phyloP scores from a whole-genome alignment of 2,797 vertebrate species.

The Typhlichthys subterraneus region DNA sequence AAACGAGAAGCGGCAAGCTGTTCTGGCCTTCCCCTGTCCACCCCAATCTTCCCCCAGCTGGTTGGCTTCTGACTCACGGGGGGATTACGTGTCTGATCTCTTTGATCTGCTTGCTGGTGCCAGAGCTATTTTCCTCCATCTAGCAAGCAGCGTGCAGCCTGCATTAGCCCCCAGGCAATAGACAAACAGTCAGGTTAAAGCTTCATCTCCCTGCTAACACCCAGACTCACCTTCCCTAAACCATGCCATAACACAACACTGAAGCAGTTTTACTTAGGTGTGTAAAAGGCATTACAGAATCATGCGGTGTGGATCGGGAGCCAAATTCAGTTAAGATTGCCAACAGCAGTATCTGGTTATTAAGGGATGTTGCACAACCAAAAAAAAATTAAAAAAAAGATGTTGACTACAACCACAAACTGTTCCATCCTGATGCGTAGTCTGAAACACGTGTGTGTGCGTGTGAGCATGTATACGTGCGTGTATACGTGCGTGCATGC shows the following conservation, averaged over 20 bases:
- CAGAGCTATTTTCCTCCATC: constrained; percentile 69
- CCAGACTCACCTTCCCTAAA: constrained; percentile 41
- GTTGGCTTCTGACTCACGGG: constrained; percentile 72
- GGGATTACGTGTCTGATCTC: constrained; percentile 77
- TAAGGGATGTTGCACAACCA: constrained; percentile 75
- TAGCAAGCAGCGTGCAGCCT: constrained; percentile 36
- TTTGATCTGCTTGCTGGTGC: constrained; percentile 70
- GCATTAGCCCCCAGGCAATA: constrained; percentile 50
- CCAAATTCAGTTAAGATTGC: constrained; percentile 61
- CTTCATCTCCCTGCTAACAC: constrained; percentile 50
- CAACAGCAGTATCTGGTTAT: constrained; percentile 59
- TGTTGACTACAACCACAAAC: constrained; percentile 72
- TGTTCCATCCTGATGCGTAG: constrained; percentile 66
- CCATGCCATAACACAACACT: constrained; percentile 21
- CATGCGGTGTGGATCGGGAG: constrained; percentile 37
- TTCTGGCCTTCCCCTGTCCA: constrained; percentile 14
- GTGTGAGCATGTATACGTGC: no score
- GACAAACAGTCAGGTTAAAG: constrained; percentile 46
- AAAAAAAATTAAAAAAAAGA: constrained; percentile 42
- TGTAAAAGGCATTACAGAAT: constrained; percentile 28
- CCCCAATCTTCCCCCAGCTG: constrained; percentile 33
- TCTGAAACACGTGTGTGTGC: constrained; percentile 38
- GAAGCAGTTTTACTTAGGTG: constrained; percentile 17
- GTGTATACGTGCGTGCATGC: no score
- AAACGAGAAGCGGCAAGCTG: constrained; percentile 51